Evolutionary conservation across 2,888 invertebrate species (phyloP), one percentile per base, ranked within the genome.

Genomic region (Cephus pulcher): DNA sequence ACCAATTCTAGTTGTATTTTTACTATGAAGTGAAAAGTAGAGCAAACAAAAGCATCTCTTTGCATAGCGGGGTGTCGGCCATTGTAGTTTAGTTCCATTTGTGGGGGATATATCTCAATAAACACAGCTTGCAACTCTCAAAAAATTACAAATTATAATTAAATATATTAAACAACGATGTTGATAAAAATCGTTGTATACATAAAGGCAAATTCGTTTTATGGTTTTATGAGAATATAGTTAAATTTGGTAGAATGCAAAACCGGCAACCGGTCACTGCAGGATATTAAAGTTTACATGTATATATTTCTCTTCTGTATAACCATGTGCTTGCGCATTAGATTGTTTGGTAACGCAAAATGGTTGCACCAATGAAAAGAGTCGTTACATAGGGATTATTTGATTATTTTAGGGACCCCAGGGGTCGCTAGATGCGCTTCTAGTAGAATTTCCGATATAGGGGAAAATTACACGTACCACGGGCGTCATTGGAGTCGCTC

Each of bases 401-500:
- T 56, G 23, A 56, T 56, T 56, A 56, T 23, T 6, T 9, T 56
- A 56, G 56, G 56, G 56, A 56, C 23, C 56, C 56, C 9, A 56
- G 56, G 23, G 56, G 56, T 56, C 56, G 56, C 23, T 56, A 9
- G 56, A 56, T 56, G 23, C 56, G 56, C 56, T 56, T 56, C 56
- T 56, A 56, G 56, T 56, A 56, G 23, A 56, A 56, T 56, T 56
- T 56, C 56, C 56, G 23, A 56, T 56, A 56, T 56, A 56, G 56
- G 56, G 56, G 56, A 56, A 56, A 56, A 56, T 56, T 56, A 56
- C 56, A 23, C 56, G 56, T 56, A 56, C 56, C 56, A 56, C 56
- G 56, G 56, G 85, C 85, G 86, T 85, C 85, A 78, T 84, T 80
- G 76, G 74, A 80, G 79, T 79, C 74, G 79, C 81, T 75, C 81